Conservation (phyloP, 2,113 vertebrate species). For the Chunga burmeisteri region DNA sequence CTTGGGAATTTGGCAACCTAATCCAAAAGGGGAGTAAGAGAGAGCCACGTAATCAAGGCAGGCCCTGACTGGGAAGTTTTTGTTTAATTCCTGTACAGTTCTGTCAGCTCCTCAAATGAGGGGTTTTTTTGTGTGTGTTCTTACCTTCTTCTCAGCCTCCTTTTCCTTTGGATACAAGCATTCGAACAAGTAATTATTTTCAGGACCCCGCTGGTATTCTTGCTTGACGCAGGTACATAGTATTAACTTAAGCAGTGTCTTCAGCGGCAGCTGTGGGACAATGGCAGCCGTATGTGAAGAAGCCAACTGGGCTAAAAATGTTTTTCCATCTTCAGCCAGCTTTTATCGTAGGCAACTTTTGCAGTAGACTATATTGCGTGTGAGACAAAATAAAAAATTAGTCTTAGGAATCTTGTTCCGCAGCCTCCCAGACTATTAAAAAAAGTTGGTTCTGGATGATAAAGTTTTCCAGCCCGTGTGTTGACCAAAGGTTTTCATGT, state of each 20-base stretch:
- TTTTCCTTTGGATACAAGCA: not conserved
- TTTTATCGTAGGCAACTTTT: not conserved
- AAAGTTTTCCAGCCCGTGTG: not conserved
- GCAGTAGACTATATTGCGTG: not conserved
- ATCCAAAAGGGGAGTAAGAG: not conserved
- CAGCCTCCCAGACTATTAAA: not conserved
- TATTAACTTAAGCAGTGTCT: not conserved
- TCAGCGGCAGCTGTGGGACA: not conserved
- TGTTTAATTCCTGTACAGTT: not conserved
- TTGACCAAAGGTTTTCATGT: not conserved
- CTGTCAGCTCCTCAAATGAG: not conserved
- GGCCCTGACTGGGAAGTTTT: not conserved
- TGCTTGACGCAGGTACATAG: not conserved
- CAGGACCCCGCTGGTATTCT: not conserved
- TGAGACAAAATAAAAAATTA: accelerated
- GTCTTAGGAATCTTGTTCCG: not conserved
- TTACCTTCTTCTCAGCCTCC: not conserved
- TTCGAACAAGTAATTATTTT: not conserved
- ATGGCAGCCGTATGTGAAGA: not conserved
- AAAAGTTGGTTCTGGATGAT: not conserved
- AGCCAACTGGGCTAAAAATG: not conserved
- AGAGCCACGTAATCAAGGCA: not conserved
- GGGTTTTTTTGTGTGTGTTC: not conserved
- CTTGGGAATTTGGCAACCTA: not conserved
- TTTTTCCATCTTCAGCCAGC: not conserved